Conservation (phyloP, 2,797 vertebrate genomes). For the Hoplostethus mediterraneus region DNA sequence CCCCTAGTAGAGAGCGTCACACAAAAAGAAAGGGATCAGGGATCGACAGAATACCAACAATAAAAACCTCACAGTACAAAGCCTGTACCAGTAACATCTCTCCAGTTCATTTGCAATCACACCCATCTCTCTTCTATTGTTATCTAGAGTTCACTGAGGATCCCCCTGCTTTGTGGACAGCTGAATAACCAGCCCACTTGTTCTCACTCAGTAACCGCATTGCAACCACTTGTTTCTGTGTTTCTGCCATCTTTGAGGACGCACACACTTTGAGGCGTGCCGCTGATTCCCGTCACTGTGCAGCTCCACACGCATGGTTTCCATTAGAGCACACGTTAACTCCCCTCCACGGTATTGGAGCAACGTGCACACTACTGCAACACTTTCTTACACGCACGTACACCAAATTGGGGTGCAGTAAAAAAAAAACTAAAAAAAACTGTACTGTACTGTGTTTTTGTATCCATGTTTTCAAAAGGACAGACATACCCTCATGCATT, state of each 20-base stretch:
- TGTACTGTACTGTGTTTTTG: not conserved
- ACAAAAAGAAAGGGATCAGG: too few species aligned
- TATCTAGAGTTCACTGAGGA: slow-evolving; percentile 31
- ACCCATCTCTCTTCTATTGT: not conserved
- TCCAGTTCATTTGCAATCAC: not conserved
- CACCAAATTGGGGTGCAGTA: too few species aligned
- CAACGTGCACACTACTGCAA: not conserved
- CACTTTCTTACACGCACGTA: too few species aligned
- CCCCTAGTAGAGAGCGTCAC: too few species aligned
- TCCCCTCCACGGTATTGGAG: not conserved
- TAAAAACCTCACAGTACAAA: not conserved
- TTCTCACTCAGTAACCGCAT: not conserved
- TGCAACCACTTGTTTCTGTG: not conserved
- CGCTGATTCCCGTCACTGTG: not conserved
- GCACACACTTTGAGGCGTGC: not conserved
- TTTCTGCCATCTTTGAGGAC: not conserved
- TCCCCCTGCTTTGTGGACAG: slow-evolving; percentile 9
- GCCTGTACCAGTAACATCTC: too few species aligned
- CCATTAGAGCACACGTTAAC: not conserved
- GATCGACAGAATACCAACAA: not conserved
- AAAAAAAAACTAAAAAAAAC: too few species aligned
- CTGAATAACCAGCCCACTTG: not conserved
- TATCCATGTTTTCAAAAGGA: not conserved
- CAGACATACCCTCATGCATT: slow-evolving; percentile 6
- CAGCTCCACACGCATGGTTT: not conserved